Conservation (phyloP, 2,888 invertebrate genomes). For the Hymenopus coronatus region DNA sequence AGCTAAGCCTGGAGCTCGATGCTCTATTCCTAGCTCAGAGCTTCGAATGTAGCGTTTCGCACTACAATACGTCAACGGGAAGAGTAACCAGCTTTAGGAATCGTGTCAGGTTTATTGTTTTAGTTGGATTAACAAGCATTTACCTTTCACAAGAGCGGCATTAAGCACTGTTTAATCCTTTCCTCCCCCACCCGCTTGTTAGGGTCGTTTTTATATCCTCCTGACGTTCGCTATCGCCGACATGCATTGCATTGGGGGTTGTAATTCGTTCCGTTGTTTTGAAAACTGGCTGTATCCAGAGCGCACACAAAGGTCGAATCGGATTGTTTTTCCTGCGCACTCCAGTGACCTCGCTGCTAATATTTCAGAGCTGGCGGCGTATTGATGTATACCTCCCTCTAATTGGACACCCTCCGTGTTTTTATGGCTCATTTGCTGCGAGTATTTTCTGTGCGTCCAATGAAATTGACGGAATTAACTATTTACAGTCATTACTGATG, state of each 20-base stretch:
- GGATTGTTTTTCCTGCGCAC: neutral
- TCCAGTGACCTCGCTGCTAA: neutral
- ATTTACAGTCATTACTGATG: neutral
- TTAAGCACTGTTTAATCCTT: neutral
- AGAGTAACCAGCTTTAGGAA: too few species aligned
- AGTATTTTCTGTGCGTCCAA: neutral
- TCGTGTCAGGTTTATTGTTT: too few species aligned
- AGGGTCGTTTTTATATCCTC: neutral
- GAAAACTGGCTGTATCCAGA: neutral
- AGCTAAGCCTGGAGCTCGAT: too few species aligned
- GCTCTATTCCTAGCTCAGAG: too few species aligned
- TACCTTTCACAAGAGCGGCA: neutral
- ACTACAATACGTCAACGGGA: too few species aligned
- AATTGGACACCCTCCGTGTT: neutral
- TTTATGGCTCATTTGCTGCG: neutral
- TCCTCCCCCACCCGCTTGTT: neutral
- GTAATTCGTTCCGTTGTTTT: neutral
- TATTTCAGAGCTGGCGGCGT: neutral
- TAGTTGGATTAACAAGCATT: neutral
- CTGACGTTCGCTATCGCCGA: neutral
- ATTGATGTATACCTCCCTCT: neutral
- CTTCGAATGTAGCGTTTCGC: too few species aligned
- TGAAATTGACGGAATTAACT: neutral
- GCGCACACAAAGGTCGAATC: neutral
- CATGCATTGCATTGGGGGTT: too few species aligned